Evolutionary conservation across 2,888 invertebrate genomes (phyloP).

Genomic region (Plebejus melissa): DNA sequence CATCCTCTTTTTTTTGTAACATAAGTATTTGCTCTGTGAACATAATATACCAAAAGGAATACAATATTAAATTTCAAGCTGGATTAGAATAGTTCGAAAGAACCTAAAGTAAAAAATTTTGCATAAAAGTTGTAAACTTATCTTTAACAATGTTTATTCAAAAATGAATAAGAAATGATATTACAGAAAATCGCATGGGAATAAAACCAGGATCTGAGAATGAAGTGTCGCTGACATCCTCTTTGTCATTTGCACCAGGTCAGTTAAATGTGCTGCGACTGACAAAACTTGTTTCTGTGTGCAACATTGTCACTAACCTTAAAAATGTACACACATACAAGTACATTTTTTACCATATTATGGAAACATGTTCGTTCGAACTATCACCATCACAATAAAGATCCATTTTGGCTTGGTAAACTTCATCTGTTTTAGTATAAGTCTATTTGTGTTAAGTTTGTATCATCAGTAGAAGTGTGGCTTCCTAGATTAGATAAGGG

Average conservation of each 20-base stretch:
- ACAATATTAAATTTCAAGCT: neutral
- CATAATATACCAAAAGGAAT: too few species aligned
- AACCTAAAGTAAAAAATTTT: neutral
- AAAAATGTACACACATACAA: conserved; percentile 38
- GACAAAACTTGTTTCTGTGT: conserved; percentile 70
- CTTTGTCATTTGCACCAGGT: conserved; percentile 77
- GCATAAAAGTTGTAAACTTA: neutral
- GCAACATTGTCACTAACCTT: conserved; percentile 75
- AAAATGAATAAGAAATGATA: conserved; percentile 50
- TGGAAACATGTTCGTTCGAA: neutral
- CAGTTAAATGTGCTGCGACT: conserved; percentile 73
- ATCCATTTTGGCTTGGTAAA: conserved; percentile 22
- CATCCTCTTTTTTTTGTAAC: too few species aligned
- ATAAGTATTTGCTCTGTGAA: too few species aligned
- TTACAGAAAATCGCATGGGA: conserved; percentile 78
- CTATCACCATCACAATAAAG: conserved; percentile 32
- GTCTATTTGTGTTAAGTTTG: conserved; percentile 1
- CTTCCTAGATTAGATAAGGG: neutral
- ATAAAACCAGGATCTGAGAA: conserved; percentile 74
- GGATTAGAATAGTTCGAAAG: neutral
- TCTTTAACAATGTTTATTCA: neutral
- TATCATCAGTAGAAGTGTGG: neutral
- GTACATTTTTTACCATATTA: neutral
- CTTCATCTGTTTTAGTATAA: neutral
- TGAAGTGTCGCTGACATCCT: conserved; percentile 75